Conservation (phyloP, 2,113 vertebrate genomes). For the Tilapia sparmanii region DNA sequence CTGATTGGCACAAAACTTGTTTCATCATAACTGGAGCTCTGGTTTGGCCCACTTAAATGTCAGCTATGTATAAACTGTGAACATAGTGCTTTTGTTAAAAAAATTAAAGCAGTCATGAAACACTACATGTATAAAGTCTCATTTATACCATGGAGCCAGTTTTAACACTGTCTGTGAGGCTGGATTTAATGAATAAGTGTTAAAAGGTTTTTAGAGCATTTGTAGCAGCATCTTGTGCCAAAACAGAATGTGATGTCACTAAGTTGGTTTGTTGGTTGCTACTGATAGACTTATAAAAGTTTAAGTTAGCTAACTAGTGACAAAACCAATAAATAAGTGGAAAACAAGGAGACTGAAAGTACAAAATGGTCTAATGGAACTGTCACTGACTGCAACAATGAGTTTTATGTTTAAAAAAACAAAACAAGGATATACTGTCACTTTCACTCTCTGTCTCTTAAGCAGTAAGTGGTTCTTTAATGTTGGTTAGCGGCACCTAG, state of each 20-base stretch:
- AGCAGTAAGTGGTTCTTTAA: neutral
- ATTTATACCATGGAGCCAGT: neutral
- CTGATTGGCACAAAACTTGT: constrained; percentile 52
- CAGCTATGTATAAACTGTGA: constrained; percentile 39
- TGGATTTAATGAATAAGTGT: neutral
- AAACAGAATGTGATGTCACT: neutral
- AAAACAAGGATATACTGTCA: neutral
- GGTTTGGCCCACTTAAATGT: constrained; percentile 46
- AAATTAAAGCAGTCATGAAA: neutral
- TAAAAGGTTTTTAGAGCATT: neutral
- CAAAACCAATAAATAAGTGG: neutral
- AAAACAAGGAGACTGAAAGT: neutral
- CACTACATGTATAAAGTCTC: neutral
- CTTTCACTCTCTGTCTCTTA: neutral
- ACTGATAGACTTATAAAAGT: neutral
- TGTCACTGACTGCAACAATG: neutral
- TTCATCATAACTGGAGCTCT: constrained; percentile 35
- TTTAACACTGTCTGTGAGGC: neutral
- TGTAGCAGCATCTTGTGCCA: neutral
- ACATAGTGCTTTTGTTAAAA: neutral
- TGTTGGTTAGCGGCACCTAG: neutral
- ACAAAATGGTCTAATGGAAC: neutral
- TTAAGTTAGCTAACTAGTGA: neutral
- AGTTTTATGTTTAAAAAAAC: neutral
- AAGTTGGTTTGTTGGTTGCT: neutral